Evolutionary conservation across 2,113 vertebrate genomes (phyloP), one percentile per base, ranked within the genome.

Genomic region (Channa maculata): DNA sequence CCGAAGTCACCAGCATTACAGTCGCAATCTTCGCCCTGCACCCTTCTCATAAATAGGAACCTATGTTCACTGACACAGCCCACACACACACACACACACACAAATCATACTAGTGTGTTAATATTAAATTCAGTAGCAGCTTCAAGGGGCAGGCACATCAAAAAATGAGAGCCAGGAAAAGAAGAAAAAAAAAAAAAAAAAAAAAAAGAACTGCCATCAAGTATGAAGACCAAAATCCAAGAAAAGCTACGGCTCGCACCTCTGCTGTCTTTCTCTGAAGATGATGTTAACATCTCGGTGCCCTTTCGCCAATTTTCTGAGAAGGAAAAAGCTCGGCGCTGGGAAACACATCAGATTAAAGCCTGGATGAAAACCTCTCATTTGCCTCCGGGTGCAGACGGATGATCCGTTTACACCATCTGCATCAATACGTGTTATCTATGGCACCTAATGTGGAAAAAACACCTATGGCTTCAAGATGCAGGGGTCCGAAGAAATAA

Each of bases 91-190:
- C 71, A 80, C 64, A 10, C 81, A 62, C 61, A 60, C 72, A 84
- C 84, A 77, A 36, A 61, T 46, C 75, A 82, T 77, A 82, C 65
- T 54, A 79, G 79, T 80, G 86, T 88, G 83, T 86, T 79, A 66
- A 85, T 85, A 88, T 89, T 86, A 65, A 84, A 79, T 89, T 88
- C 80, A 90, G 89, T 91, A 94, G 92, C 93, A 94, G 92, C 92
- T 91, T 93, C 44, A 57, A 83, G 89, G 85, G 86, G 77, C 88
- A 92, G 91, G 88, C 90, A 90, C 91, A n/a, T 90, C 77, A 85
- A 83, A 85, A 24, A 74, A 77, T n/a, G 61, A 84, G 71, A 87
- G 74, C 77, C 76, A 75, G 72, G 38, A 51, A 60, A 61, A 49
- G 6, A 68, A 41, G 8, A 53, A 65, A 15, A 66, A 24, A 24